phyloP scores from a whole-genome alignment of 2,888 invertebrate genomes.

The Drosophila borealis region DNA sequence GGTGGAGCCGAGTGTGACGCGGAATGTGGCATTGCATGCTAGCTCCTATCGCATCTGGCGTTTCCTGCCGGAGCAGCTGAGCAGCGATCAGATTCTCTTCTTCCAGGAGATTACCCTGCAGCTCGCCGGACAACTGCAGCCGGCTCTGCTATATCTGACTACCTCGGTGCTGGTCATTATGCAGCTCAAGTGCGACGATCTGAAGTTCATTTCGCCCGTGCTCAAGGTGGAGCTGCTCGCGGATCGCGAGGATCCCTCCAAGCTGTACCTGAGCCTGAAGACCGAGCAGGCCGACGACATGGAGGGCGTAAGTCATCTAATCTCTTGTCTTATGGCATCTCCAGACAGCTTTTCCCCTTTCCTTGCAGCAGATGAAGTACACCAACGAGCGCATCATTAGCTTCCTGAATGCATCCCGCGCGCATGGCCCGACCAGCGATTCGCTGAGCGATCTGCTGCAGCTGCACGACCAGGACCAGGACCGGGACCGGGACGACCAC shows the following conservation, averaged over 20 bases:
- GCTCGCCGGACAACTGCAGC: constrained; percentile 62
- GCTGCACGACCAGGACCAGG: constrained; percentile 38
- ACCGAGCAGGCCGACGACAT: constrained; percentile 65
- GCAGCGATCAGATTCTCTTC: constrained; percentile 82
- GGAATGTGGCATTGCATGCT: constrained; percentile 71
- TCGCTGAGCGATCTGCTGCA: constrained; percentile 78
- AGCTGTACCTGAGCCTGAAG: constrained; percentile 73
- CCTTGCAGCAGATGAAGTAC: constrained; percentile 70
- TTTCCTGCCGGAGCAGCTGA: constrained; percentile 71
- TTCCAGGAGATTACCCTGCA: constrained; percentile 81
- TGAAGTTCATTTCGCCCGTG: constrained; percentile 77
- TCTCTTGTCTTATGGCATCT: neutral
- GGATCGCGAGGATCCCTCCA: constrained; percentile 77
- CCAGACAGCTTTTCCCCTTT: too few species aligned
- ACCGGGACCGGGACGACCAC: constrained; percentile 18
- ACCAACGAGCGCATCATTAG: constrained; percentile 83
- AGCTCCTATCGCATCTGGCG: constrained; percentile 83
- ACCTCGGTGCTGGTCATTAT: constrained; percentile 79
- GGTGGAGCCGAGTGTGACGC: constrained; percentile 65
- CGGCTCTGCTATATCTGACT: constrained; percentile 80
- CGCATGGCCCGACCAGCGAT: constrained; percentile 57
- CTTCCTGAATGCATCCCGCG: constrained; percentile 78
- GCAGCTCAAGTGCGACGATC: constrained; percentile 76
- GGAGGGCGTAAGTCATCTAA: constrained; percentile 69
- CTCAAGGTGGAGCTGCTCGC: constrained; percentile 73